Conservation (phyloP, 2,113 vertebrate species). For the Ciconia boyciana region DNA sequence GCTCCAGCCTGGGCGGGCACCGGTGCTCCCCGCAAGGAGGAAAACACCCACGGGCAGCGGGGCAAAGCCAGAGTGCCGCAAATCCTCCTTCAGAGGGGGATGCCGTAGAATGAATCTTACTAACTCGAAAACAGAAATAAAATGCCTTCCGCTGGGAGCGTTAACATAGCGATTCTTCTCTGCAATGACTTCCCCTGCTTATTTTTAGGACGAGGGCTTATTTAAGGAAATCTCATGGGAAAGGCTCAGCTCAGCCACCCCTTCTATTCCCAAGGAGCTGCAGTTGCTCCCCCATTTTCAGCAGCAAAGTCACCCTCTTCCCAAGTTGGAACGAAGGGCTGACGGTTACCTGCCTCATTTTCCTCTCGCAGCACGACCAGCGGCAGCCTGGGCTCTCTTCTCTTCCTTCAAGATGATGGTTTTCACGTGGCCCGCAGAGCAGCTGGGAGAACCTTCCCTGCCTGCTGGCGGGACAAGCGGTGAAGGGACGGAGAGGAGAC, state of each 20-base stretch:
- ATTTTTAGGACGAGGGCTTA: not conserved
- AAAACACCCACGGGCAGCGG: accelerated
- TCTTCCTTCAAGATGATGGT: accelerated
- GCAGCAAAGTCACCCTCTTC: not conserved
- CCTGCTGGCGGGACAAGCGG: not conserved
- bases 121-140: not conserved
- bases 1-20: not conserved
- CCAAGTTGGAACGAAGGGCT: not conserved
- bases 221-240: not conserved
- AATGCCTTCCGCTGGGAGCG: not conserved
- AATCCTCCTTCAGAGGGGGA: not conserved
- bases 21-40: accelerated
- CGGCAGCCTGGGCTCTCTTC: not conserved
- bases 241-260: not conserved
- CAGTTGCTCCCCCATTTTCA: not conserved
- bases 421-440: accelerated
- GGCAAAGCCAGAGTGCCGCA: not conserved
- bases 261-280: not conserved
- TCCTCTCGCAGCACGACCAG: not conserved
- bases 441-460: not conserved
- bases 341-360: not conserved
- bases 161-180: not conserved
- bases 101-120: accelerated
- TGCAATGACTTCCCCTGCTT: not conserved
- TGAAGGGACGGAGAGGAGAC: not conserved